These are phyloP conservation scores for Shargacucullia verbasci DNA, from an alignment of 2,888 invertebrate genomes.

Conservation along the genomic window DNA sequence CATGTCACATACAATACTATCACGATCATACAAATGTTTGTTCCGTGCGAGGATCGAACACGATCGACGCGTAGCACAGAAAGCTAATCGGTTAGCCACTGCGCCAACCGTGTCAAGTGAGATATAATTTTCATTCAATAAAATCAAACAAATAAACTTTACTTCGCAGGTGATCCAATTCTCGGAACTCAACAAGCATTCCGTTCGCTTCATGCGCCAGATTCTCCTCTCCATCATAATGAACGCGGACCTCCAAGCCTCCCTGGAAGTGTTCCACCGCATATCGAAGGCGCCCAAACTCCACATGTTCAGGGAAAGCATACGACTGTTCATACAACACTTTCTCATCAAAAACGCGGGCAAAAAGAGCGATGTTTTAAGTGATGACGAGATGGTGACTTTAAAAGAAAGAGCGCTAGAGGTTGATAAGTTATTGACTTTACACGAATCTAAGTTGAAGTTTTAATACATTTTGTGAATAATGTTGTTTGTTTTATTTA, in stretches of 20 bases:
- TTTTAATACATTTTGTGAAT: constrained; percentile 62
- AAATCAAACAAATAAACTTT: background rate
- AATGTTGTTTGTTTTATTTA: constrained; percentile 13
- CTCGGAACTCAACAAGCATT: constrained; percentile 94
- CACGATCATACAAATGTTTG: too few relatives aligned
- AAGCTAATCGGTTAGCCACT: too few relatives aligned
- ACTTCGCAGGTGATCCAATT: constrained; percentile 93
- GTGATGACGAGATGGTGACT: constrained; percentile 72
- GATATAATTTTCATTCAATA: too few relatives aligned
- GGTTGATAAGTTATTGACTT: constrained; percentile 91
- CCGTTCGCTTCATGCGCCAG: constrained; percentile 94
- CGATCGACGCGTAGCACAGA: too few relatives aligned
- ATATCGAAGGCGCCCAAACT: constrained; percentile 93
- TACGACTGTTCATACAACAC: constrained; percentile 95
- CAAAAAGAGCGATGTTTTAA: constrained; percentile 74
- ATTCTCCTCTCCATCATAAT: constrained; percentile 93
- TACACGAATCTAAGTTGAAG: constrained; percentile 81
- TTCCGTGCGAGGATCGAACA: too few relatives aligned
- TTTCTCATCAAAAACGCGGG: constrained; percentile 92
- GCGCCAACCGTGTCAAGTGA: too few relatives aligned
- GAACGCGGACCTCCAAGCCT: constrained; percentile 89
- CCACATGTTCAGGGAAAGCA: constrained; percentile 94
- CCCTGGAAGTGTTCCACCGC: constrained; percentile 91
- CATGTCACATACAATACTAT: too few relatives aligned
- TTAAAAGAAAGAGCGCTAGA: constrained; percentile 89